Conservation (phyloP, 2,888 invertebrate species). For the Lasioglossum villosulum region DNA sequence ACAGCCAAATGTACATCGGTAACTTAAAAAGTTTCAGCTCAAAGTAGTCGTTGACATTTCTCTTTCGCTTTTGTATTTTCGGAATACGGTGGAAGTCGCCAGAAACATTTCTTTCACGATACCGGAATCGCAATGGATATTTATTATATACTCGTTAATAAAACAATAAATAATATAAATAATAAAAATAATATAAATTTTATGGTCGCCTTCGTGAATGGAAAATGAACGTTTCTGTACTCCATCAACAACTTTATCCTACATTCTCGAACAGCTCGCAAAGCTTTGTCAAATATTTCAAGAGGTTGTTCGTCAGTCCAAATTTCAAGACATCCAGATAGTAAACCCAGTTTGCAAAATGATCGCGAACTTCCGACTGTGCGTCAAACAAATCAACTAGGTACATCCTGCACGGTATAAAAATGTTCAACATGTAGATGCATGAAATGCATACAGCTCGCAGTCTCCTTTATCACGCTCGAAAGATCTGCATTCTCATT, state of each 20-base stretch:
- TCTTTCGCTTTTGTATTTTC: not conserved
- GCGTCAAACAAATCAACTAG: not conserved
- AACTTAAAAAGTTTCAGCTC: not conserved
- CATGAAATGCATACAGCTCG: constrained; percentile 19
- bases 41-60: not conserved
- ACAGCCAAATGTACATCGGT: constrained; percentile 1
- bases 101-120: not conserved
- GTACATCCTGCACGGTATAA: not conserved
- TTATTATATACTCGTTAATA: not conserved
- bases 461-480: constrained; percentile 50
- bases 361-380: not conserved
- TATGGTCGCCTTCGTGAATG: too few species aligned
- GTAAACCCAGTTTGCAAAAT: not conserved
- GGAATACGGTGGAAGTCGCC: not conserved
- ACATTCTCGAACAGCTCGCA: not conserved
- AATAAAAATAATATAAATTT: too few species aligned
- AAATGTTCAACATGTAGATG: not conserved
- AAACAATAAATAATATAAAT: too few species aligned
- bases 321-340: not conserved
- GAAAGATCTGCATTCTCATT: constrained; percentile 63
- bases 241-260: not conserved
- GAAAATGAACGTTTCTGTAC: too few species aligned
- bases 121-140: not conserved
- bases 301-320: not conserved
- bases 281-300: not conserved